phyloP scores from a whole-genome alignment of 2,888 invertebrate species.

The Tillus elongatus region DNA sequence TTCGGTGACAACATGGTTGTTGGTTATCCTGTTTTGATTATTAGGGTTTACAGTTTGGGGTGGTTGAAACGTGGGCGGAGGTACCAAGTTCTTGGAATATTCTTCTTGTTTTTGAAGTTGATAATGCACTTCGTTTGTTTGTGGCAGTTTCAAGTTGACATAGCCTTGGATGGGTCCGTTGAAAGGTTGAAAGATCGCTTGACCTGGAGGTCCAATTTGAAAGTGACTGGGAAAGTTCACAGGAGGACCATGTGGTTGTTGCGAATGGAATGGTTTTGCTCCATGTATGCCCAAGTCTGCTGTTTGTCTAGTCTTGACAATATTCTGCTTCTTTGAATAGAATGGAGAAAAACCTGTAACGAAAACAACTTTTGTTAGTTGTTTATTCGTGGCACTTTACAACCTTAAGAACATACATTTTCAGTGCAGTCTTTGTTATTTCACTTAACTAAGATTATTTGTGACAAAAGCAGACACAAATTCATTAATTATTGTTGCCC shows the following conservation, averaged over 20 bases:
- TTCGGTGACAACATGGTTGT: neutral
- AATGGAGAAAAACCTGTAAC: too few relatives aligned
- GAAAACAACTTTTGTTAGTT: too few relatives aligned
- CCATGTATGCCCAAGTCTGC: slow-evolving; percentile 24
- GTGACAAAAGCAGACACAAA: too few relatives aligned
- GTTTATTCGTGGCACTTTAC: too few relatives aligned
- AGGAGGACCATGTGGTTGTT: slow-evolving; percentile 39
- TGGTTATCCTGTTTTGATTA: slow-evolving; percentile 32
- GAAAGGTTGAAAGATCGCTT: slow-evolving; percentile 38
- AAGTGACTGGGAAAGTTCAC: slow-evolving; percentile 32
- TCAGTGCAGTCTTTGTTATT: too few relatives aligned
- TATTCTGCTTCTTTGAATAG: slow-evolving; percentile 13
- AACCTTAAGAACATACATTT: too few relatives aligned
- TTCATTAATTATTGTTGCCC: too few relatives aligned
- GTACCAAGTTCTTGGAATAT: slow-evolving; percentile 42
- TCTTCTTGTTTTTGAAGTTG: slow-evolving; percentile 34
- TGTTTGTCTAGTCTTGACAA: slow-evolving; percentile 27
- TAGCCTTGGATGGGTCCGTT: slow-evolving; percentile 21
- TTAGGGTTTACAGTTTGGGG: too few relatives aligned
- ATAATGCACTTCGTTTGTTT: slow-evolving; percentile 27
- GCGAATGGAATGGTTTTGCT: slow-evolving; percentile 45
- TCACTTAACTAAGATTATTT: too few relatives aligned
- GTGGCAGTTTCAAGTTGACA: slow-evolving; percentile 23
- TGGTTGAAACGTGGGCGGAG: slow-evolving; percentile 28
- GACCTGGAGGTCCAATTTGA: slow-evolving; percentile 38